A percentile compares a stretch with the other conserved stretches of the same genome.
Conservation (phyloP, 2,888 invertebrate genomes). For the Lutraria lutraria region DNA sequence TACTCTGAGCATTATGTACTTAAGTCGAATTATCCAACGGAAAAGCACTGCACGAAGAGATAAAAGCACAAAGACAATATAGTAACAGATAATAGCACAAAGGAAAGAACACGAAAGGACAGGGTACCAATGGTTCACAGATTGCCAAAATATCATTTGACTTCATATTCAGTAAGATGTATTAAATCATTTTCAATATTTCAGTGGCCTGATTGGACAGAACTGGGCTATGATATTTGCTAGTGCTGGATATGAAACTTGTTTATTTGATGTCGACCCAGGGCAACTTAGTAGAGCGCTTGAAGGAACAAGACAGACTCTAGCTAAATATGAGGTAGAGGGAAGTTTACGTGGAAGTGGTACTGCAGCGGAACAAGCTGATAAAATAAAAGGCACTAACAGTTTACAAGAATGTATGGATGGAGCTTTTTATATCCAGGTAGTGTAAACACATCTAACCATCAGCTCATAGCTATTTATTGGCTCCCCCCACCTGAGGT, state of each 20-base stretch:
- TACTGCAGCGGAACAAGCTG: slow-evolving; percentile 92
- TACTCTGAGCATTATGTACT: too few relatives aligned
- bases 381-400: slow-evolving; percentile 92
- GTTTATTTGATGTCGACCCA: slow-evolving; percentile 91
- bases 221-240: slow-evolving; percentile 99
- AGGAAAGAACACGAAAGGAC: too few relatives aligned
- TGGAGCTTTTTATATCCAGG: slow-evolving; percentile 91
- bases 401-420: slow-evolving; percentile 91
- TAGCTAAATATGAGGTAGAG: slow-evolving; percentile 73
- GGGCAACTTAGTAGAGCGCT: slow-evolving; percentile 78
- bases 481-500: too few relatives aligned
- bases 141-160: too few relatives aligned
- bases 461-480: neutral
- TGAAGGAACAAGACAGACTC: slow-evolving; percentile 47
- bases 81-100: too few relatives aligned
- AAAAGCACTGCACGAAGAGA: too few relatives aligned
- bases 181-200: slow-evolving; percentile 57
- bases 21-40: too few relatives aligned
- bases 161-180: too few relatives aligned
- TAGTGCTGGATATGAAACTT: slow-evolving; percentile 94
- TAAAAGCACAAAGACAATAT: too few relatives aligned
- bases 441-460: slow-evolving; percentile 58
- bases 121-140: too few relatives aligned
- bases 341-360: slow-evolving; percentile 92
- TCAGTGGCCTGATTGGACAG: slow-evolving; percentile 96